phyloP scores from a whole-genome alignment of 2,797 vertebrate genomes.

The Notoglanidium macrostoma region DNA sequence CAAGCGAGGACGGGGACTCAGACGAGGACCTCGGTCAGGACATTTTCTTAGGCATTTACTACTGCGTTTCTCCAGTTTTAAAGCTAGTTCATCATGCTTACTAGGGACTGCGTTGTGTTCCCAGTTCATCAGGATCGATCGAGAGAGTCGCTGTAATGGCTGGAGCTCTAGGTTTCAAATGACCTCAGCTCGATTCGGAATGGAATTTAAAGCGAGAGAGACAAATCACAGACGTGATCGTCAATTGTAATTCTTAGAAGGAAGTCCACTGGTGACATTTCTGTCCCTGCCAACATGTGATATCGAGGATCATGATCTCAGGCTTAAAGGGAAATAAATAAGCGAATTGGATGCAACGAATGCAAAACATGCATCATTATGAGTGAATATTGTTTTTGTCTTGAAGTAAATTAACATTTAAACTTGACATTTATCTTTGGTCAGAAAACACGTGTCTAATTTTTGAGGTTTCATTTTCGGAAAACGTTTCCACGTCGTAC shows the following conservation, averaged over 20 bases:
- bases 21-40: constrained; percentile 86
- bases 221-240: constrained; percentile 44
- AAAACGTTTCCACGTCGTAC: constrained; percentile 80
- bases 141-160: constrained; percentile 53
- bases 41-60: constrained; percentile 93
- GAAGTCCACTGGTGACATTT: constrained; percentile 55
- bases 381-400: constrained; percentile 84
- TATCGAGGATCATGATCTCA: constrained; percentile 92
- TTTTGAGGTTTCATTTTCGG: constrained; percentile 70
- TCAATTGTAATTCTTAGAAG: constrained; percentile 29
- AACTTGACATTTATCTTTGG: constrained; percentile 75
- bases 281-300: constrained; percentile 81
- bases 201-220: constrained; percentile 11
- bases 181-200: constrained; percentile 9
- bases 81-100: constrained; percentile 72
- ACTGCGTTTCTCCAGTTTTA: constrained; percentile 90
- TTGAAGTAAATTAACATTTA: constrained; percentile 13
- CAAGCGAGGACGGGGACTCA: constrained; percentile 50
- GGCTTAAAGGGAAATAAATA: constrained; percentile 82
- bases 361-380: constrained; percentile 70
- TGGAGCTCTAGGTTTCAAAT: constrained; percentile 22
- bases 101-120: constrained; percentile 79
- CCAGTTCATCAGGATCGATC: constrained; percentile 79
- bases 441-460: constrained; percentile 77
- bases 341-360: constrained; percentile 64